Evolutionary conservation across 1,140 invertebrate genomes (phyloP), one percentile per base, ranked within the genome.

Genomic region (Papilio glaucus): DNA sequence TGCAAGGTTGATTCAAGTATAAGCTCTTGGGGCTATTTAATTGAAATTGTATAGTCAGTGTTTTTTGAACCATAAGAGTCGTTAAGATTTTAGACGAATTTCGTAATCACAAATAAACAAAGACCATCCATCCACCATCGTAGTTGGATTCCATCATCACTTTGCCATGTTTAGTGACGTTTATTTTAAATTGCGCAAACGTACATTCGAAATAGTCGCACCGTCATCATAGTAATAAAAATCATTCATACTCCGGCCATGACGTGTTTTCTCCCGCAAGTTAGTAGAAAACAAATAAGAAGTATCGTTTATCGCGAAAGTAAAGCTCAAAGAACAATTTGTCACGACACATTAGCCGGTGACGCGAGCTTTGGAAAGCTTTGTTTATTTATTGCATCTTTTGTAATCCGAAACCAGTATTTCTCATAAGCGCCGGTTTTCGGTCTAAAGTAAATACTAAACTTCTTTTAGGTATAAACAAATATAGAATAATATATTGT

Each of bases 251-350:
- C 13, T 24, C 18, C 13, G 6, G 6, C 29, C 21, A 24, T 53
- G 45, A 53, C 45, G 45, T 53, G 21, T 53, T 53, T 53, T 21
- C 45, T 53, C 21, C n/a, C 45, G 10, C 45, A 57, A 57, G 49
- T 57, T 57, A 57, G 49, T 12, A 26, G 4, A 21, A 57, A 57
- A 57, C 49, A 57, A 53, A 24, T 53, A 53, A 57, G 49, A 57
- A 57, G 49, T 57, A 57, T 57, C 49, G 49, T 57, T 57, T 57
- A 57, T 57, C 21, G 49, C 10, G 10, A 57, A 57, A 57, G 49
- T 57, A 57, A 57, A 57, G 49, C 21, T 26, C 18, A 21, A 57
- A 57, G 49, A 57, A 57, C 49, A 57, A 57, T 57, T 57, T 57
- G 49, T 57, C 49, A 57, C 24, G 21, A 57, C 21, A 53, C 49